Evolutionary conservation across 2,888 invertebrate genomes (phyloP), one percentile per base, ranked within the genome.

Genomic region (Hemithea aestivaria): DNA sequence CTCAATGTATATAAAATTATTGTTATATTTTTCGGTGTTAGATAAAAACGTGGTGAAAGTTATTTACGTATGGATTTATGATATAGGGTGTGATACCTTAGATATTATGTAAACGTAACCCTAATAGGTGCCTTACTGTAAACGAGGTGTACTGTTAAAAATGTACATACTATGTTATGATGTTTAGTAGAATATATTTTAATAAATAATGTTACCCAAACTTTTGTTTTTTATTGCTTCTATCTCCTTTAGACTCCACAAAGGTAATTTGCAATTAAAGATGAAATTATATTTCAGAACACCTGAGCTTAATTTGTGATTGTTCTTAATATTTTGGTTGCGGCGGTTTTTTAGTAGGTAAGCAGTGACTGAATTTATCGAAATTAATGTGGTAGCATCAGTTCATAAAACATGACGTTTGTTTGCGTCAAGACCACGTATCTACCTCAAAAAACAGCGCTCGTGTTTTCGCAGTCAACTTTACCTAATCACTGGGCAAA

Each of bases 141-240:
- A 68, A 71, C 64, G 63, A 73, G 79, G 80, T 83, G 82, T 81
- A 79, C 75, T 82, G 81, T 81, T 80, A 66, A 74, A 65, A 73
- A 66, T 82, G 81, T 85, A 84, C 74, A 81, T 84, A 85, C 71
- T 72, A 78, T 78, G 82, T 85, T 84, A 82, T 77, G 75, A 81
- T 63, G 73, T 73, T 73, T 74, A 61, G 67, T 80, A 77, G 75
- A 75, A 65, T 78, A 77, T 83, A 80, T 84, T 79, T 78, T 48
- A 73, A 77, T 74, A 82, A 83, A 82, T 75, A 75, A 74, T 72
- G 81, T 83, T 80, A 82, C 72, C 66, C 51, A 66, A 60, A 45
- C 49, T 43, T 47, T 45, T 59, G 49, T 57, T 61, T 60, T 46
- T 59, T 56, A 42, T 49, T 50, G n/a, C n/a, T n/a, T 36, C 22